Conservation (phyloP, 2,888 invertebrate species). For the Pristionchus mayeri region DNA sequence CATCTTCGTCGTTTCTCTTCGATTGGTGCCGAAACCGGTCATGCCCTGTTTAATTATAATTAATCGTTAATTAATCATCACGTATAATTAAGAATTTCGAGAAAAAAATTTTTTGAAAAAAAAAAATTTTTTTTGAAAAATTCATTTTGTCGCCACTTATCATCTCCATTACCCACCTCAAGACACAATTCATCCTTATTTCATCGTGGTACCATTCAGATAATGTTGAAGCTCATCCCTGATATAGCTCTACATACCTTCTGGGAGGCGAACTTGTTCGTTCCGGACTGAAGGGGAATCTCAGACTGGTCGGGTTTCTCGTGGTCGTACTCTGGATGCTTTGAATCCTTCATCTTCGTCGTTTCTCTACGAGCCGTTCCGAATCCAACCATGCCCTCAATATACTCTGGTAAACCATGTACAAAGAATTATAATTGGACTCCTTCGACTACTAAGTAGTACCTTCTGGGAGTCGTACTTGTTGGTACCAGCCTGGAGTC, state of each 20-base stretch:
- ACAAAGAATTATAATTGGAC: no score
- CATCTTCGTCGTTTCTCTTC: conserved; percentile 76
- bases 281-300: conserved; percentile 76
- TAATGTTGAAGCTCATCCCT: background rate
- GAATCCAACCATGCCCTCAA: conserved; percentile 75
- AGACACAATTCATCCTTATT: no score
- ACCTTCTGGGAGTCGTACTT: conserved; percentile 76
- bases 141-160: no score
- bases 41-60: no score
- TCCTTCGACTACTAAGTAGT: no score
- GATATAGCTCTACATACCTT: conserved; percentile 52
- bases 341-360: conserved; percentile 75
- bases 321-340: conserved; percentile 76
- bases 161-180: no score
- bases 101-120: no score
- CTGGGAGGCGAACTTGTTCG: conserved; percentile 74
- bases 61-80: no score
- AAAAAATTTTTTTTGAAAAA: no score
- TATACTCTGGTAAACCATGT: no score
- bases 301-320: conserved; percentile 75
- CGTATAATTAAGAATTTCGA: no score
- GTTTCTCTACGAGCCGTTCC: conserved; percentile 76
- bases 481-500: conserved; percentile 76
- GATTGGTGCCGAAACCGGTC: conserved; percentile 75
- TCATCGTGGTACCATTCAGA: no score